Conservation (phyloP, 2,888 invertebrate genomes). For the Pseudanteris insignis region DNA sequence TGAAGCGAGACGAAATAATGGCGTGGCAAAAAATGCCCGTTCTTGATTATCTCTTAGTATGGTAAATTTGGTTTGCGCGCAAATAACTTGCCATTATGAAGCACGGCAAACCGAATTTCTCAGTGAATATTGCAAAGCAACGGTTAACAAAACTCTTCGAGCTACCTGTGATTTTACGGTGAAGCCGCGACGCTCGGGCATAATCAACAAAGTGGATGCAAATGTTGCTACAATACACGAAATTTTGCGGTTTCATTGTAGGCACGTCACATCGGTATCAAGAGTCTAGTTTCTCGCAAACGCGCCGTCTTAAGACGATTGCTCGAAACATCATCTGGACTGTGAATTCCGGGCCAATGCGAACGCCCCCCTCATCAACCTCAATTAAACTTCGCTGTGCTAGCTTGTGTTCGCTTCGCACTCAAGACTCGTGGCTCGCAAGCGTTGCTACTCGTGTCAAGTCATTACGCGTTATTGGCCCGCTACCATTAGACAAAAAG, state of each 20-base stretch:
- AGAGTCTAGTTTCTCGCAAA: conserved; percentile 47
- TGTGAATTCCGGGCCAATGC: conserved; percentile 67
- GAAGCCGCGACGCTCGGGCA: too few species aligned
- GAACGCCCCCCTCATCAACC: conserved; percentile 67
- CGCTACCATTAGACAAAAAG: conserved; percentile 47
- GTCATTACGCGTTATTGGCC: conserved; percentile 54
- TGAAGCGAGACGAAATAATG: too few species aligned
- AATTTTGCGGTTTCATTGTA: conserved; percentile 32
- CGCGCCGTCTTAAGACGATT: conserved; percentile 49
- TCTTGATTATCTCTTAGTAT: too few species aligned
- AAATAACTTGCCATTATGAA: too few species aligned
- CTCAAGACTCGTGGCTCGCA: conserved; percentile 53
- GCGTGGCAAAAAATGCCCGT: too few species aligned
- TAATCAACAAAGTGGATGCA: too few species aligned
- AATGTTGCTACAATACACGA: too few species aligned
- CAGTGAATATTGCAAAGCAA: too few species aligned
- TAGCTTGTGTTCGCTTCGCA: conserved; percentile 64
- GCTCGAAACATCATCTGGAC: conserved; percentile 62
- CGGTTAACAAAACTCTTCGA: too few species aligned
- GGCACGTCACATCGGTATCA: conserved; percentile 16
- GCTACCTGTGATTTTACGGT: too few species aligned
- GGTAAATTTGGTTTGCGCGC: too few species aligned
- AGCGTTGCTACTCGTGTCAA: conserved; percentile 54
- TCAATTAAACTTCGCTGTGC: conserved; percentile 66
- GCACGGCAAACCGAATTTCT: too few species aligned